Percentiles rank a stretch among this genome's conserved stretches.
Conservation (phyloP, 2,888 invertebrate genomes). For the Mythimna lalbum region DNA sequence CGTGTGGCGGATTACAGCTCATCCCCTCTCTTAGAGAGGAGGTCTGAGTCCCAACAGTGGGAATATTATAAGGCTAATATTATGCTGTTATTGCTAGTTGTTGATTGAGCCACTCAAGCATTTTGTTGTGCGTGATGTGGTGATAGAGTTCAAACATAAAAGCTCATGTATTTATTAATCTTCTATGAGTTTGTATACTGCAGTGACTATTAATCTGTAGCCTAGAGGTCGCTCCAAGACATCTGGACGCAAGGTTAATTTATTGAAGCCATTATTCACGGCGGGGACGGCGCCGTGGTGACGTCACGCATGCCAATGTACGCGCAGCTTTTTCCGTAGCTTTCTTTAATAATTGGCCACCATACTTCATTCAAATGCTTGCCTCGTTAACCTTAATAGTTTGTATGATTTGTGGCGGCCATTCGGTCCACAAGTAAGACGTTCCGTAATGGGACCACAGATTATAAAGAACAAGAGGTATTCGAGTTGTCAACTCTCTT, state of each 20-base stretch:
- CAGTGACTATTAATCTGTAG: constrained; percentile 70
- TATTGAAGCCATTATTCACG: constrained; percentile 77
- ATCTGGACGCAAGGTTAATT: constrained; percentile 78
- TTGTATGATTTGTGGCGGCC: constrained; percentile 70
- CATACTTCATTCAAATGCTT: constrained; percentile 70
- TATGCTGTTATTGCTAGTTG: neutral
- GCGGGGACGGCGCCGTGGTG: constrained; percentile 61
- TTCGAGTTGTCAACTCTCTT: constrained; percentile 59
- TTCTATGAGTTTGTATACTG: constrained; percentile 21
- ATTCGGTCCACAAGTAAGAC: constrained; percentile 59
- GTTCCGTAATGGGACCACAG: constrained; percentile 62
- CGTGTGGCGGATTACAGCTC: no score
- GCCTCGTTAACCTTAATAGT: constrained; percentile 75
- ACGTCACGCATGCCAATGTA: constrained; percentile 72
- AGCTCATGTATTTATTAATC: constrained; percentile 15
- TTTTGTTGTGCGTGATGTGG: neutral
- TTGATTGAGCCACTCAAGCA: constrained; percentile 4
- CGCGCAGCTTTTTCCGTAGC: constrained; percentile 66
- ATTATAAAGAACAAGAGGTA: constrained; percentile 62
- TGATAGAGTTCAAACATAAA: neutral
- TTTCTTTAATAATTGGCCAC: constrained; percentile 65
- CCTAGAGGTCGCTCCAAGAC: constrained; percentile 69
- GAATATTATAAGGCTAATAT: no score
- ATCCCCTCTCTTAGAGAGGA: no score
- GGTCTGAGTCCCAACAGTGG: no score